These are phyloP conservation scores for Candidula unifasciata DNA, from an alignment of 2,888 invertebrate genomes.

Conservation along the genomic window DNA sequence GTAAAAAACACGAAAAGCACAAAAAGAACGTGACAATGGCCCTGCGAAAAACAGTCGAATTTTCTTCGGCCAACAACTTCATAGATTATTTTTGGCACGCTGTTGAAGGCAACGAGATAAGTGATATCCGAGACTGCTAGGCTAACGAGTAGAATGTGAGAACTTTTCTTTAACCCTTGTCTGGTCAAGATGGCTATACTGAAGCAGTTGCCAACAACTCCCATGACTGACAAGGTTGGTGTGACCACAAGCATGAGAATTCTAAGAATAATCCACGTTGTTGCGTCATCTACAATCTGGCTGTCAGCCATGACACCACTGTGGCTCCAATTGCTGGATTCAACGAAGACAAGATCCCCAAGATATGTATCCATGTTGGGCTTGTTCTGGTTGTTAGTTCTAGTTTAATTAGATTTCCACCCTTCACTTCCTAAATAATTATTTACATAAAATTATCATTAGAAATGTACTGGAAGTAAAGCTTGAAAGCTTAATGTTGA, in stretches of 20 bases:
- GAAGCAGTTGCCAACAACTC: conserved; percentile 21
- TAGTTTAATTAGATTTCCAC: too few species aligned
- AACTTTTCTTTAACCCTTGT: conserved; percentile 28
- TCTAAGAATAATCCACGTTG: neutral
- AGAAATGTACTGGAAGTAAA: too few species aligned
- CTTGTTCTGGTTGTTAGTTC: too few species aligned
- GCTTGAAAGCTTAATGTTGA: too few species aligned
- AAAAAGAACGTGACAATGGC: neutral
- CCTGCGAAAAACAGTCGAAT: neutral
- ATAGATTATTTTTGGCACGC: conserved; percentile 13
- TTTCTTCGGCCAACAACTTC: neutral
- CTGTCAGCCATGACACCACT: too few species aligned
- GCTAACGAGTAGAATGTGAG: conserved; percentile 25
- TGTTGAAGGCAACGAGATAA: conserved; percentile 18
- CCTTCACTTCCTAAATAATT: too few species aligned
- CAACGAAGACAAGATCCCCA: too few species aligned
- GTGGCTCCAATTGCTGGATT: too few species aligned
- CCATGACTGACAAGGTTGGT: conserved; percentile 11
- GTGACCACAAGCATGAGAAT: conserved; percentile 24
- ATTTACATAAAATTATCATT: too few species aligned
- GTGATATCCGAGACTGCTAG: conserved; percentile 24
- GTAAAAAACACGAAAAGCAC: neutral
- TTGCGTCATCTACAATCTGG: too few species aligned
- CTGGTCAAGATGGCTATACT: conserved; percentile 24
- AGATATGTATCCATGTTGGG: too few species aligned